Evolutionary conservation across 2,888 invertebrate species (phyloP).

Genomic region (Tetramorium bicarinatum): DNA sequence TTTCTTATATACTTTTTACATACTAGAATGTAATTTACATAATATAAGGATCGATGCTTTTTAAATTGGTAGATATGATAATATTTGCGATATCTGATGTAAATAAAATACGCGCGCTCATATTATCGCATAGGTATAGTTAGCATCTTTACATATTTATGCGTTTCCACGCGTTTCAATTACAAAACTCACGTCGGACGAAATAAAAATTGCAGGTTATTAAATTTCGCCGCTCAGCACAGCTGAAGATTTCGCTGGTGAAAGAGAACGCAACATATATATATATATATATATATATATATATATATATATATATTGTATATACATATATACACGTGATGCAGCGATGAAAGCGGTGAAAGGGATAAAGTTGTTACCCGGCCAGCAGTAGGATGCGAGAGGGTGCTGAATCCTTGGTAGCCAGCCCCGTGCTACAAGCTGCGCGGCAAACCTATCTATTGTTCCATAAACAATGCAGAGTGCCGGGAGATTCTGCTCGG

Average conservation of each 20-base stretch:
- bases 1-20: neutral
- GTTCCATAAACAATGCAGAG: slow-evolving; percentile 76
- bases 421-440: slow-evolving; percentile 54
- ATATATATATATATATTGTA: neutral
- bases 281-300: neutral
- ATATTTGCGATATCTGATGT: neutral
- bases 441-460: slow-evolving; percentile 74
- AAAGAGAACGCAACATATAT: slow-evolving; percentile 33
- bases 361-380: slow-evolving; percentile 63
- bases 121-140: neutral
- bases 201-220: slow-evolving; percentile 26
- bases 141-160: slow-evolving; percentile 13
- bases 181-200: neutral
- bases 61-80: neutral
- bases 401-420: slow-evolving; percentile 67
- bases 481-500: slow-evolving; percentile 67
- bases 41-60: neutral
- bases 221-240: slow-evolving; percentile 25
- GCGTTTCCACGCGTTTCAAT: neutral
- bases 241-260: slow-evolving; percentile 36
- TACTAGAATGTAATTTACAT: neutral
- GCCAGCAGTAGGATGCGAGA: slow-evolving; percentile 42
- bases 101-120: neutral
- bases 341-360: slow-evolving; percentile 59
- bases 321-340: slow-evolving; percentile 16